A percentile compares a stretch with the other conserved stretches of the same genome.
Conservation (phyloP, 1,140 invertebrate genomes). For the Drosophila nebulosa region DNA sequence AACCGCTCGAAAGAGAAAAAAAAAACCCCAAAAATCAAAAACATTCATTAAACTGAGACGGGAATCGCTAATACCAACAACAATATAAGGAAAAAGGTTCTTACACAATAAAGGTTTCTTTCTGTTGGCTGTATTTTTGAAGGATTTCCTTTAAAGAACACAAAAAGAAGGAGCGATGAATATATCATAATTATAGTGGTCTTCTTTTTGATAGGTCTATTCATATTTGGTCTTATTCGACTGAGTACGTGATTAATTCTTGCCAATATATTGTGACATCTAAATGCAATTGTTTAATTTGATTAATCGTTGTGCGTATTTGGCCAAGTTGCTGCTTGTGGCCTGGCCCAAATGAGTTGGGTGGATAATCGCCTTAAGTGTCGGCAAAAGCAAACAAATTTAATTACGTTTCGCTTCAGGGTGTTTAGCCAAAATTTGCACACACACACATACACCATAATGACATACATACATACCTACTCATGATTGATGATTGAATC, state of each 20-base stretch:
- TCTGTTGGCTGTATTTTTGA: not conserved
- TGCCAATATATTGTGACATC: not conserved
- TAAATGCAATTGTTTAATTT: constrained; percentile 1
- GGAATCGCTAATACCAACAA: not conserved
- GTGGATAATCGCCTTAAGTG: not conserved
- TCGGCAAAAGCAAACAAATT: not conserved
- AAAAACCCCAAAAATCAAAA: not conserved
- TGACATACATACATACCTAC: not conserved
- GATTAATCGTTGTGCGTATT: not conserved
- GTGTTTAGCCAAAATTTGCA: not conserved
- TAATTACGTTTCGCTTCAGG: not conserved
- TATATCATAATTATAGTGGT: not conserved
- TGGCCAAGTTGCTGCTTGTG: not conserved
- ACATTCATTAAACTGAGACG: not conserved
- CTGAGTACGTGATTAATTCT: not conserved
- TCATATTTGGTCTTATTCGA: not conserved
- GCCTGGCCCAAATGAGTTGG: not conserved
- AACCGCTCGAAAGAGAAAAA: not conserved
- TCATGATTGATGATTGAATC: not conserved
- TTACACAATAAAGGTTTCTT: not conserved
- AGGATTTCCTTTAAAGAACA: not conserved
- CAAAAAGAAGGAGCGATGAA: not conserved
- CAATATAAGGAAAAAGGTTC: not conserved
- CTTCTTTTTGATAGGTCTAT: not conserved
- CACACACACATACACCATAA: not conserved